Evolutionary conservation across 2,797 vertebrate species (phyloP), one percentile per base, ranked within the genome.

Genomic region (Antennarius maculatus): DNA sequence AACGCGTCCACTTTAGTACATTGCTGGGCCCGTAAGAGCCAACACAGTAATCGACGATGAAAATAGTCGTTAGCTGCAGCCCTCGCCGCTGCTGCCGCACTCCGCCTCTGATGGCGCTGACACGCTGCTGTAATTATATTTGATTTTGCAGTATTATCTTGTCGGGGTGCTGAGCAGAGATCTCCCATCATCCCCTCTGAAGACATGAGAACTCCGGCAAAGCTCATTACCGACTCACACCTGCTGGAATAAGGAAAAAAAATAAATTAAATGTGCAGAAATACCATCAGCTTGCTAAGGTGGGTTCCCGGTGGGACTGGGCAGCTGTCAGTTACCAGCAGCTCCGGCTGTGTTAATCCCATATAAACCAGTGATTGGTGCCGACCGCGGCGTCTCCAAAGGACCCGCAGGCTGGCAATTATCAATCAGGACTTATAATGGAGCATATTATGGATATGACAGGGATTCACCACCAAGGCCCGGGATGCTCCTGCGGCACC

Each of bases 301-400:
- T 74, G 71, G 77, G 54, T 84, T 86, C 82, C 89, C 58, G 58
- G 58, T 77, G 91, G 79, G 79, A 76, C 65, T 76, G 62, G n/a
- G 84, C 85, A 89, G 81, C 88, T 92, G 90, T 84, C 86, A 87
- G 79, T 90, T 77, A 83, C 82, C 87, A 83, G 89, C 80, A 84
- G 74, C 71, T 81, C 57, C 77, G 80, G 74, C 85, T 82, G 75
- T 41, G 79, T 74, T 89, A 90, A 90, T 88, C 86, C 91, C 80
- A 76, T 50, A 81, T 82, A 85, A 83, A 81, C 65, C 83, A 85
- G 81, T 59, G 74, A 85, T 73, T 68, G 75, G 75, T 78, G 81
- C 69, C 60, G 82, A 70, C 68, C 41, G 18, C 42, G 18, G 51
- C 39, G 77, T 82, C 81, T 85, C 80, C 69, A 14, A 77, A 85